Evolutionary conservation across 2,888 invertebrate species (phyloP).

Genomic region (Mythimna ferrago): DNA sequence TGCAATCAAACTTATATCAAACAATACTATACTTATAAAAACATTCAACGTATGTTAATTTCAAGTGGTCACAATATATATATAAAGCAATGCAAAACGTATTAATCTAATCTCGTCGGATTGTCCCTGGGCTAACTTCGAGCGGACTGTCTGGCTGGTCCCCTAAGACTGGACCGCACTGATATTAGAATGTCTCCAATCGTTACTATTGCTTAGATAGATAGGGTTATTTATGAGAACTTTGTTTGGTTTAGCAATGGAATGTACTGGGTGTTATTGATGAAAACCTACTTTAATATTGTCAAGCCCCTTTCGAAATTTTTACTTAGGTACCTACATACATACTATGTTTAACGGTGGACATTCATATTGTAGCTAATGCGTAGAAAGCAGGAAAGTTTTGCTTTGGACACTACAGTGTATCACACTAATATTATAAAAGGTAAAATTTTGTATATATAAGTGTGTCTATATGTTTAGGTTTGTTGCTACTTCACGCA

Average conservation of each 20-base stretch:
- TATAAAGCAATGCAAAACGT: slow-evolving; percentile 73
- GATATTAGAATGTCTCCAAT: slow-evolving; percentile 77
- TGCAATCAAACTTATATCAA: neutral
- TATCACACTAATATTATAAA: too few relatives aligned
- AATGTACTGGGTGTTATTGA: neutral
- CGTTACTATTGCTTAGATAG: slow-evolving; percentile 56
- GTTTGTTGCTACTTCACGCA: too few relatives aligned
- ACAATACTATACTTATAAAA: neutral
- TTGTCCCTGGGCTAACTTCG: slow-evolving; percentile 65
- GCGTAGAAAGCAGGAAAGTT: too few relatives aligned
- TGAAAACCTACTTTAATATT: neutral
- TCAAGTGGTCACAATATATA: slow-evolving; percentile 39
- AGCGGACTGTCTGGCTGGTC: slow-evolving; percentile 71
- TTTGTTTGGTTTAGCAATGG: slow-evolving; percentile 23
- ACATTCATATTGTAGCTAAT: too few relatives aligned
- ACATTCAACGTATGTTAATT: slow-evolving; percentile 24
- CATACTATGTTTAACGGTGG: too few relatives aligned
- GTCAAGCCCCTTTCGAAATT: too few relatives aligned
- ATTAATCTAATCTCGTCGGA: slow-evolving; percentile 73
- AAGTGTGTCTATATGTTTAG: too few relatives aligned
- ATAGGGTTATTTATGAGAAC: slow-evolving; percentile 32
- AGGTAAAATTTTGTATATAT: too few relatives aligned
- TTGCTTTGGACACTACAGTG: too few relatives aligned
- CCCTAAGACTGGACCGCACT: slow-evolving; percentile 72
- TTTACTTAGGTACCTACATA: too few relatives aligned